These are phyloP conservation scores for Valencia hispanica DNA, from an alignment of 2,797 vertebrate species.

Conservation along the genomic window DNA sequence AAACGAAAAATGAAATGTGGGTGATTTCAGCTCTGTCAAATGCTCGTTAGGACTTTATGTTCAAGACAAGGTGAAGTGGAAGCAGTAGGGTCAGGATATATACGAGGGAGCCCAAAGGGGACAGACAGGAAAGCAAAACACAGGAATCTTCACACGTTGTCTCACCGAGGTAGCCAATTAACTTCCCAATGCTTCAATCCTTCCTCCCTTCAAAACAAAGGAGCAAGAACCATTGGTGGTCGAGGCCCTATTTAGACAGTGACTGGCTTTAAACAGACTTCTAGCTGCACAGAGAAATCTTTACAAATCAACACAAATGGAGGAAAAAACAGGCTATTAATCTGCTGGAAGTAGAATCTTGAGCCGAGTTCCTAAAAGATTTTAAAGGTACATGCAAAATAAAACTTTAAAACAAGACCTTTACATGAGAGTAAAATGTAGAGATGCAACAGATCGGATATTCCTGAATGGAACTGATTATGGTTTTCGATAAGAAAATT, in stretches of 20 bases:
- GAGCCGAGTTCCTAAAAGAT: background rate
- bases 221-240: slow-evolving; percentile 66
- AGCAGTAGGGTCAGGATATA: slow-evolving; percentile 6
- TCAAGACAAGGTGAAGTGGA: slow-evolving; percentile 13
- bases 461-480: background rate
- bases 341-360: slow-evolving; percentile 1
- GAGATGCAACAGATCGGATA: background rate
- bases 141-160: slow-evolving; percentile 69
- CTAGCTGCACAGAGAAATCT: slow-evolving; percentile 44
- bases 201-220: slow-evolving; percentile 83
- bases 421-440: background rate
- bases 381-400: slow-evolving; percentile 23
- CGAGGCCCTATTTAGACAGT: slow-evolving; percentile 44
- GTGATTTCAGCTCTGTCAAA: slow-evolving; percentile 32
- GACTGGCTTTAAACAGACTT: slow-evolving; percentile 55
- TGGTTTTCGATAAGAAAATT: background rate
- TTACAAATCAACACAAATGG: slow-evolving; percentile 39
- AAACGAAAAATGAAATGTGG: slow-evolving; percentile 4
- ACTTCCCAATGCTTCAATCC: slow-evolving; percentile 83
- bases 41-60: slow-evolving; percentile 41
- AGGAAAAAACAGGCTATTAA: slow-evolving; percentile 1
- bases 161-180: slow-evolving; percentile 83
- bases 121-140: slow-evolving; percentile 43
- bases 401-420: slow-evolving; percentile 12
- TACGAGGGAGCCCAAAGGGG: slow-evolving; percentile 30